phyloP scores from a whole-genome alignment of 2,888 invertebrate species.

The Cyrtodaria siliqua region DNA sequence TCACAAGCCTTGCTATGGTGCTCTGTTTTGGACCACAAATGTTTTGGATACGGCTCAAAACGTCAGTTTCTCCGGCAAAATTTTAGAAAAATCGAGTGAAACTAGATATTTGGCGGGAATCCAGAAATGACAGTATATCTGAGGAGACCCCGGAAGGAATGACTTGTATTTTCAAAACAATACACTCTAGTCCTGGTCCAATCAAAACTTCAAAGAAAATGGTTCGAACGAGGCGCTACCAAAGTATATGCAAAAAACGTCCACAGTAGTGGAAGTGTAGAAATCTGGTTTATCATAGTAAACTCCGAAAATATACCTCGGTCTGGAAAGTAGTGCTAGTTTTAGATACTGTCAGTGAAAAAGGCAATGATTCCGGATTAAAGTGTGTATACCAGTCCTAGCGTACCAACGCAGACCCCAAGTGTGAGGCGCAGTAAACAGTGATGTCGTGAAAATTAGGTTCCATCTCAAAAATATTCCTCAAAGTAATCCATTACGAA shows the following conservation, averaged over 20 bases:
- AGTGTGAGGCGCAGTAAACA: slow-evolving; percentile 23
- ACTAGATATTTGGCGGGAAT: slow-evolving; percentile 8
- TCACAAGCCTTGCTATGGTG: slow-evolving; percentile 94
- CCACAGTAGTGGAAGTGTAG: slow-evolving; percentile 36
- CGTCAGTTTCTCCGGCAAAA: slow-evolving; percentile 79
- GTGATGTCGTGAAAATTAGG: slow-evolving; percentile 36
- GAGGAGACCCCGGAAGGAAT: slow-evolving; percentile 34
- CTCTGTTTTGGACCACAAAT: slow-evolving; percentile 93
- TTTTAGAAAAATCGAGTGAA: slow-evolving; percentile 64
- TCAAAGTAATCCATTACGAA: neutral
- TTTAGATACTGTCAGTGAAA: slow-evolving; percentile 43
- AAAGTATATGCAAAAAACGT: slow-evolving; percentile 22
- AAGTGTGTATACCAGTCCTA: slow-evolving; percentile 57
- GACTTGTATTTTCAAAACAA: slow-evolving; percentile 51
- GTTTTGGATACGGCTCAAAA: slow-evolving; percentile 92
- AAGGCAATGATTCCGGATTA: slow-evolving; percentile 33
- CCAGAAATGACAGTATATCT: slow-evolving; percentile 24
- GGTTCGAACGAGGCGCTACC: slow-evolving; percentile 4
- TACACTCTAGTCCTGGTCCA: slow-evolving; percentile 52
- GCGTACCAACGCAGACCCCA: neutral
- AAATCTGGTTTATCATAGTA: slow-evolving; percentile 53
- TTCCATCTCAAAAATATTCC: neutral
- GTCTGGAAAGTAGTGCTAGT: slow-evolving; percentile 25
- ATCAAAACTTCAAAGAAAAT: slow-evolving; percentile 38
- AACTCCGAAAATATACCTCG: slow-evolving; percentile 3